phyloP scores from a whole-genome alignment of 2,888 invertebrate genomes.

The Ectobius pallidus region DNA sequence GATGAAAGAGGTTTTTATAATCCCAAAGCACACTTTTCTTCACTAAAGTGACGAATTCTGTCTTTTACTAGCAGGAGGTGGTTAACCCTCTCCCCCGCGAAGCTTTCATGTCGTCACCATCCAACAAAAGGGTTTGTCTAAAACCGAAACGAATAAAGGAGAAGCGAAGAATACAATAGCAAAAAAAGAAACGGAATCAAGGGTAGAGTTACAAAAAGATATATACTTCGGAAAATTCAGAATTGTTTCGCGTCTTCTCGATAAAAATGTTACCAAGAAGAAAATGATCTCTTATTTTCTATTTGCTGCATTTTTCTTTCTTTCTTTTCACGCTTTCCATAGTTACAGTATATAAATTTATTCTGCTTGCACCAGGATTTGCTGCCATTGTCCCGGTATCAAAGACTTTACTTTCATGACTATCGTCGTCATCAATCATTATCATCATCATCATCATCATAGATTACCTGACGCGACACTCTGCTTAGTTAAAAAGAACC shows the following conservation, averaged over 20 bases:
- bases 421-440: too few relatives aligned
- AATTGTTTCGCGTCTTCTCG: constrained; percentile 1
- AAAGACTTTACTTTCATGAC: too few relatives aligned
- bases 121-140: constrained; percentile 1
- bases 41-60: not conserved
- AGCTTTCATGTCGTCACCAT: constrained; percentile 5
- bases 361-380: not conserved
- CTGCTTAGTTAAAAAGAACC: too few relatives aligned
- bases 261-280: not conserved
- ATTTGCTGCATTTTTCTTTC: not conserved
- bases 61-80: not conserved
- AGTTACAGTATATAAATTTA: too few relatives aligned
- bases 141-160: not conserved
- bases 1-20: too few relatives aligned
- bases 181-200: not conserved
- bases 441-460: too few relatives aligned
- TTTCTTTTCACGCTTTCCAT: not conserved
- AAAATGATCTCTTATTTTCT: not conserved
- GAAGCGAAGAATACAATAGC: not conserved
- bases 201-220: not conserved
- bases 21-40: too few relatives aligned
- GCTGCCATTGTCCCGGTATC: too few relatives aligned
- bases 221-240: constrained; percentile 6
- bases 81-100: not conserved
- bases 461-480: too few relatives aligned